Base-by-base conservation (phyloP, 2,113 vertebrate genomes). In the Chroicocephalus ridibundus region DNA sequence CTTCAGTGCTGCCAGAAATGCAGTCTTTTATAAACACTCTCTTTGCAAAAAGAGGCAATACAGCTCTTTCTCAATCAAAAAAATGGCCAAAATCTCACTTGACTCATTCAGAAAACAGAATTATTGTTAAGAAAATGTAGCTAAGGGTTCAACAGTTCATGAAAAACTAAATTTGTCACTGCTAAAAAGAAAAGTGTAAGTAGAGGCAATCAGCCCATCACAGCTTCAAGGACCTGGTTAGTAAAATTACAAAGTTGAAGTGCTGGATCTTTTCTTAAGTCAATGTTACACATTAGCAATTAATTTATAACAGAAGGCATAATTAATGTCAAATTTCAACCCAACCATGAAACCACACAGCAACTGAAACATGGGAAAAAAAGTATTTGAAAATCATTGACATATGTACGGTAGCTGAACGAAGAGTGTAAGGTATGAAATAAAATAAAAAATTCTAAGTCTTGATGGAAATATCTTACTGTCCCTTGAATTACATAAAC, bases 341-440 rank as follows among this genome's bases (percentile, higher is more conserved):
- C 27, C 19, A 74, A n/a, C 2, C 26, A 17, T 78, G 68, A 80
- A 83, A 65, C 11, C 61, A 52, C 18, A 47, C 4, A 70, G 9
- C 18, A 90, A 57, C 5, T 61, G 36, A 85, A 86, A 60, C 6
- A 65, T 0, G 0, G 7, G 4, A 14, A 60, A 75, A 75, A 65
- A 57, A 21, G 5, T 4, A 44, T 42, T 57, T 77, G 2, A 55
- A 93, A 91, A 49, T 57, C 4, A 13, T 25, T 75, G 16, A 29
- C 12, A 44, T 40, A 80, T 69, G 21, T 13, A 49, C 0, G 0
- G 5, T 40, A 62, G 7, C 24, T 64, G 52, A 75, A 75, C 36
- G 4, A 62, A 46, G 21, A 36, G 2, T 0, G 0, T 42, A n/a
- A 78, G 68, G 0, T 55, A 55, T 26, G 2, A 46, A 79, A 58